Evolutionary conservation across 1,140 invertebrate species (phyloP).

Genomic region (Ceratina australensis): DNA sequence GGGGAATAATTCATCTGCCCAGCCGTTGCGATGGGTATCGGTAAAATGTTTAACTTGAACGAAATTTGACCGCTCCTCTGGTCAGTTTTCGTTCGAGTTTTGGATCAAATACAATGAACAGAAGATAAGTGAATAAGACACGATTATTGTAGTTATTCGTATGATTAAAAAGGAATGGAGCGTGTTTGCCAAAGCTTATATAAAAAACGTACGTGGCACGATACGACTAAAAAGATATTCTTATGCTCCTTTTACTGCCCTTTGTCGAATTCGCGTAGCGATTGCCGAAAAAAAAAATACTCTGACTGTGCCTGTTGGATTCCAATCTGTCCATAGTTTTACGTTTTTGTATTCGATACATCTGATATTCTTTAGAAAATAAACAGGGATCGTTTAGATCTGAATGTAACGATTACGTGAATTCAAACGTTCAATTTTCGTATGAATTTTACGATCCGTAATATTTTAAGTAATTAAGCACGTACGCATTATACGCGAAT

Average conservation of each 20-base stretch:
- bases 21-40: background rate
- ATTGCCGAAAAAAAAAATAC: background rate
- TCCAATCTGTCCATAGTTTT: background rate
- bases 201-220: conserved; percentile 11
- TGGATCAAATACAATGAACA: background rate
- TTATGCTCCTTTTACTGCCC: background rate
- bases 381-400: background rate
- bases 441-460: conserved; percentile 5
- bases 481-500: conserved; percentile 18
- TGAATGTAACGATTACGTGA: background rate
- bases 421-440: conserved; percentile 5
- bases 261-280: background rate
- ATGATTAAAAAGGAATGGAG: conserved; percentile 16
- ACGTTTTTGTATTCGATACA: conserved; percentile 4
- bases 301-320: background rate
- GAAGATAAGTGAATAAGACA: conserved; percentile 3
- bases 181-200: conserved; percentile 44
- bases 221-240: background rate
- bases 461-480: conserved; percentile 15
- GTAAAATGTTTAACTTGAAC: background rate
- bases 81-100: conserved; percentile 9
- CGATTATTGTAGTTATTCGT: conserved; percentile 6
- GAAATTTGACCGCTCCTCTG: background rate
- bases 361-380: background rate
- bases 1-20: background rate